Conservation (phyloP, 2,113 vertebrate genomes). For the Melanerpes formicivorus region DNA sequence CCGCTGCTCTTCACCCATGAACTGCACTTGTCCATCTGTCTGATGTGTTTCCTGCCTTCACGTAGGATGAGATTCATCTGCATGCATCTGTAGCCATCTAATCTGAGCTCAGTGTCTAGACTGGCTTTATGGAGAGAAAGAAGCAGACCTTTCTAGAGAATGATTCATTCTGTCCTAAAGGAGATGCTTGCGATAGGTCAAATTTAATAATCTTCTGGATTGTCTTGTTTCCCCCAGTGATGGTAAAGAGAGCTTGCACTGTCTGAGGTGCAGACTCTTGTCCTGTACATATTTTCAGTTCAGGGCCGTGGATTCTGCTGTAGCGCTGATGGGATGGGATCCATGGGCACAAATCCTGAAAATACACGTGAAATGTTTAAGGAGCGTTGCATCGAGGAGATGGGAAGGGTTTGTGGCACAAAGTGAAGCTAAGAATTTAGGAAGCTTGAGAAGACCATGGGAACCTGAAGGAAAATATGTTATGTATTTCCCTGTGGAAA, state of each 20-base stretch:
- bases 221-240: background rate
- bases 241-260: background rate
- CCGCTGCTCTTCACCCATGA: background rate
- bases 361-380: background rate
- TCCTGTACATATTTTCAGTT: background rate
- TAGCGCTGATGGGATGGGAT: background rate
- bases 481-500: background rate
- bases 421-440: background rate
- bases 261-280: background rate
- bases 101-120: slow-evolving; percentile 66
- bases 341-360: background rate
- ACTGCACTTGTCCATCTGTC: background rate
- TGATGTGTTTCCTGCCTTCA: slow-evolving; percentile 29
- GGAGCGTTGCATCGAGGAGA: background rate
- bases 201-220: slow-evolving; percentile 13
- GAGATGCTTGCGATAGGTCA: slow-evolving; percentile 4
- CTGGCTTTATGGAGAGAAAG: background rate
- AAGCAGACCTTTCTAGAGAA: slow-evolving; percentile 22
- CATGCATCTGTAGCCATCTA: slow-evolving; percentile 1
- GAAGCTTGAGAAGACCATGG: background rate
- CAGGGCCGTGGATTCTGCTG: rapidly evolving
- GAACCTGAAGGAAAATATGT: background rate
- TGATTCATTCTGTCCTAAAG: slow-evolving; percentile 37
- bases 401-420: background rate
- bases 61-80: background rate